Evolutionary conservation across 2,797 vertebrate species (phyloP).

Genomic region (Echiichthys vipera): DNA sequence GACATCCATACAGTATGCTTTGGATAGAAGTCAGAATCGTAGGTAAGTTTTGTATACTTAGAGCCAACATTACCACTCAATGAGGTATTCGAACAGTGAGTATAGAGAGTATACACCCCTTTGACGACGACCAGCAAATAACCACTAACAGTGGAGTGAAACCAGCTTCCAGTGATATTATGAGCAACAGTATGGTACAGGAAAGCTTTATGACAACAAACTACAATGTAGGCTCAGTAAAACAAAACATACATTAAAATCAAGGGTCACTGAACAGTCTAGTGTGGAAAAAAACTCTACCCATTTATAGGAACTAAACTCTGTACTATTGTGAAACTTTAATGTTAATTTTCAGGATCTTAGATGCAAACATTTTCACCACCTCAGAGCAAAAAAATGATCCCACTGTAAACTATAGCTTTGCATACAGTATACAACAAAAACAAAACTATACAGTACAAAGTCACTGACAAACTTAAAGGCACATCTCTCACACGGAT

Average conservation of each 20-base stretch:
- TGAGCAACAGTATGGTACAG: slow-evolving; percentile 16
- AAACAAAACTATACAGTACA: slow-evolving; percentile 37
- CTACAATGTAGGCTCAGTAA: slow-evolving; percentile 36
- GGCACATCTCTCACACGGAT: slow-evolving; percentile 12
- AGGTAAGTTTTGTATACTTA: slow-evolving; percentile 1
- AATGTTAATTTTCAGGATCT: slow-evolving; percentile 14
- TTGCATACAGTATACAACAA: slow-evolving; percentile 40
- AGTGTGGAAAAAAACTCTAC: neutral
- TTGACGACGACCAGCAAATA: slow-evolving; percentile 18
- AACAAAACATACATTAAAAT: slow-evolving; percentile 26
- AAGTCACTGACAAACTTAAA: slow-evolving; percentile 24
- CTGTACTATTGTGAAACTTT: slow-evolving; percentile 1
- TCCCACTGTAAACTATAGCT: slow-evolving; percentile 62
- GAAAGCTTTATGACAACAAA: slow-evolving; percentile 17
- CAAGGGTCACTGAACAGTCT: neutral
- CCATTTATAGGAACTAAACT: neutral
- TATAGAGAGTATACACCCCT: slow-evolving; percentile 31
- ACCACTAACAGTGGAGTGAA: slow-evolving; percentile 5
- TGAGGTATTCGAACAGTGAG: slow-evolving; percentile 57
- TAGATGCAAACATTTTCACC: slow-evolving; percentile 42
- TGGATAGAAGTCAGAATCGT: slow-evolving; percentile 39
- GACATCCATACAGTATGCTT: slow-evolving; percentile 34
- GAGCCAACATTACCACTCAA: slow-evolving; percentile 42
- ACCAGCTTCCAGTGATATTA: slow-evolving; percentile 48
- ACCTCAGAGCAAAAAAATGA: slow-evolving; percentile 29